Percentiles rank a stretch among this genome's conserved stretches.
phyloP scores from a whole-genome alignment of 2,888 invertebrate genomes.

The Drosophila sordidapex region DNA sequence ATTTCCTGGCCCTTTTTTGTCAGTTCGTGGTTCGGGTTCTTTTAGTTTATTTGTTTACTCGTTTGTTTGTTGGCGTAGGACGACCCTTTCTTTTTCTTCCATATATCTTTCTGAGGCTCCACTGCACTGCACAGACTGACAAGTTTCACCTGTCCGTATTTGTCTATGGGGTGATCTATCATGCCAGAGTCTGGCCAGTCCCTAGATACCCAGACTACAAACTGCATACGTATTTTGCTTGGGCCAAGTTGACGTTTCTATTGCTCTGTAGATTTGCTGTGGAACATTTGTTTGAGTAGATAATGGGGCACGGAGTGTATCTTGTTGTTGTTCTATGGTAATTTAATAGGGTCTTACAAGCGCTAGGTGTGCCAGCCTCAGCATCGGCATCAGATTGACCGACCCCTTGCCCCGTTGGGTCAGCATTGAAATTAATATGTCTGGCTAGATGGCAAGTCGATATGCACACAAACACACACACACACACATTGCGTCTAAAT shows the following conservation, averaged over 20 bases:
- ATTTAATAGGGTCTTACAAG: conserved; percentile 67
- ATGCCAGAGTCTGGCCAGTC: conserved; percentile 47
- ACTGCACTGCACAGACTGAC: conserved; percentile 64
- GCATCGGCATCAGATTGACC: conserved; percentile 28
- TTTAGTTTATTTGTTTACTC: conserved; percentile 48
- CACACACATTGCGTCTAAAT: conserved; percentile 2
- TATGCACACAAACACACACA: conserved; percentile 20
- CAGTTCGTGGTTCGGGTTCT: conserved; percentile 31
- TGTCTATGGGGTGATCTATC: conserved; percentile 80
- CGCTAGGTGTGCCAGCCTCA: conserved; percentile 48
- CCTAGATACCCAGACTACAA: conserved; percentile 12
- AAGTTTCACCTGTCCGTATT: conserved; percentile 81
- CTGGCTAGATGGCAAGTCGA: conserved; percentile 53
- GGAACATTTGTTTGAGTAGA: conserved; percentile 79
- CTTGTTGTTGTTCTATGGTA: conserved; percentile 52
- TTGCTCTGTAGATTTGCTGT: conserved; percentile 66
- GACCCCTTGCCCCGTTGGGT: conserved; percentile 56
- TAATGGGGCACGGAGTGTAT: conserved; percentile 63
- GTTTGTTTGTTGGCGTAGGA: conserved; percentile 64
- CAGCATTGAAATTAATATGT: conserved; percentile 64
- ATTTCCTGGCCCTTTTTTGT: conserved; percentile 26
- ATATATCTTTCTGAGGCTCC: conserved; percentile 25
- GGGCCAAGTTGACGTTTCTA: conserved; percentile 75
- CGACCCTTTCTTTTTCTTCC: conserved; percentile 60
- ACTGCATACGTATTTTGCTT: conserved; percentile 23